Conservation (phyloP, 2,888 invertebrate species). For the Achlya flavicornis region DNA sequence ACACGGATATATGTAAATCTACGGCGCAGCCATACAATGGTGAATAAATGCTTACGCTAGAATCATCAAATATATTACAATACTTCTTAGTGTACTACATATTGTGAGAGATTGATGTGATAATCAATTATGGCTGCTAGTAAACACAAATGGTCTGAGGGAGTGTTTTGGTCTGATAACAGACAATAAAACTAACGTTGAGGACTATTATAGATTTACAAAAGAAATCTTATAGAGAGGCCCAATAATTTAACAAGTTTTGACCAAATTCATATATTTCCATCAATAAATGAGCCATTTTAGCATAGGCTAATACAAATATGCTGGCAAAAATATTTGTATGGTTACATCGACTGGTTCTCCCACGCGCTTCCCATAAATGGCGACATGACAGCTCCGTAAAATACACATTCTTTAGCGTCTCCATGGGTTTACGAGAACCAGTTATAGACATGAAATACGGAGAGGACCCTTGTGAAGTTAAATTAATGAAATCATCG, state of each 20-base stretch:
- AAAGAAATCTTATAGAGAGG: too few relatives aligned
- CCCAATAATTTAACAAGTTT: neutral
- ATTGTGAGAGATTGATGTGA: neutral
- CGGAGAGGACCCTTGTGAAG: neutral
- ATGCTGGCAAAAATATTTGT: neutral
- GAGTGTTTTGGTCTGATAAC: too few relatives aligned
- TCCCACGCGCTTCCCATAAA: constrained; percentile 5
- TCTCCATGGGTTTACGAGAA: constrained; percentile 5
- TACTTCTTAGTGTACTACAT: neutral
- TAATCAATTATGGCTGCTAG: too few relatives aligned
- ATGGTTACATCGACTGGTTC: constrained; percentile 1
- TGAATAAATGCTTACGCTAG: neutral
- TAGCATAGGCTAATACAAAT: neutral
- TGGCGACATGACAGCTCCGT: neutral
- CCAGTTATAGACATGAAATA: constrained; percentile 3
- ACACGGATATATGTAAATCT: neutral
- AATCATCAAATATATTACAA: neutral
- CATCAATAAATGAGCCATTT: neutral
- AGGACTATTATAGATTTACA: too few relatives aligned
- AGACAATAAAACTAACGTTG: too few relatives aligned
- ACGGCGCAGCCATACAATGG: neutral
- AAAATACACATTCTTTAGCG: constrained; percentile 5
- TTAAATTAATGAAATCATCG: neutral
- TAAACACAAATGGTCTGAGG: too few relatives aligned
- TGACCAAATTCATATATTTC: neutral